These are phyloP conservation scores for Odontothrips loti DNA, from an alignment of 2,888 invertebrate species.

Conservation along the genomic window DNA sequence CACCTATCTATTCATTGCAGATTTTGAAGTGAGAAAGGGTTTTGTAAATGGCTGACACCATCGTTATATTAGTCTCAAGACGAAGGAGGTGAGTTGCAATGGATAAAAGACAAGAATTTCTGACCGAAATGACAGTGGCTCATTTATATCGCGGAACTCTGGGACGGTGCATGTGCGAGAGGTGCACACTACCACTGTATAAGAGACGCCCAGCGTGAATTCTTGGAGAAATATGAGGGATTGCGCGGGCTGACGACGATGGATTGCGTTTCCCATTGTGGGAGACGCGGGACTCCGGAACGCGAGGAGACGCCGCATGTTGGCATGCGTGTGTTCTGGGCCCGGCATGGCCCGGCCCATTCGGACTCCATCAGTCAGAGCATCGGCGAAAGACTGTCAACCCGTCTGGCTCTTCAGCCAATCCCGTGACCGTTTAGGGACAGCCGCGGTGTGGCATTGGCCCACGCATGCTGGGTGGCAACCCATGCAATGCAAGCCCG, in stretches of 20 bases:
- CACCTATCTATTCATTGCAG: no score
- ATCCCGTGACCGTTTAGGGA: not conserved
- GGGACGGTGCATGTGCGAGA: not conserved
- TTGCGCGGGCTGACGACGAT: not conserved
- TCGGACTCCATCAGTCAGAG: not conserved
- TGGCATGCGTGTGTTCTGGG: not conserved
- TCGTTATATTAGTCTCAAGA: no score
- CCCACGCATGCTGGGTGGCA: no score
- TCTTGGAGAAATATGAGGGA: constrained; percentile 13
- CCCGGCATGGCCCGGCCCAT: not conserved
- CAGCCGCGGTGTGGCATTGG: no score
- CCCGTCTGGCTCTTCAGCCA: constrained; percentile 2
- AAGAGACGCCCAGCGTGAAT: not conserved
- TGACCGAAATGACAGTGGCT: no score
- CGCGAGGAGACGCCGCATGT: not conserved
- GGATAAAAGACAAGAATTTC: not conserved
- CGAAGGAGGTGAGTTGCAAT: not conserved
- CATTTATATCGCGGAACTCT: no score
- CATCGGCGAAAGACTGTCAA: constrained; percentile 8
- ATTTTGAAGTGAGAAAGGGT: no score
- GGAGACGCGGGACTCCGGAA: constrained; percentile 6
- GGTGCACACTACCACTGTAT: no score
- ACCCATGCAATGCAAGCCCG: no score
- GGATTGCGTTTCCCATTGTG: constrained; percentile 4
- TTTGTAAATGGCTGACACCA: no score